Evolutionary conservation across 1,140 invertebrate genomes (phyloP), one percentile per base, ranked within the genome.

Genomic region (Saxidomus purpurata): DNA sequence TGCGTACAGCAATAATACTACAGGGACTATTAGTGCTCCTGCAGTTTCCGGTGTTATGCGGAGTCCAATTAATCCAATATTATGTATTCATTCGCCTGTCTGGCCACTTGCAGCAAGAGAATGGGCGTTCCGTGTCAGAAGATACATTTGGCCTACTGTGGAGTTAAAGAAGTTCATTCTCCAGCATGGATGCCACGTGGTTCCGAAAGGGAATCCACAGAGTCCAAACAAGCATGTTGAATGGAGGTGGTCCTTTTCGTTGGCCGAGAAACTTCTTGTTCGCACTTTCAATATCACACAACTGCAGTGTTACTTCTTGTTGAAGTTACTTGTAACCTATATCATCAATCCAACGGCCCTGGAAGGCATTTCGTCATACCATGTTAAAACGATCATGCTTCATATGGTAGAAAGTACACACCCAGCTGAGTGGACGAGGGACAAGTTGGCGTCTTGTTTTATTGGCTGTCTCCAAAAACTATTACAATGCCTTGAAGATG

Each of bases 11-110:
- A 74, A 74, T n/a, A 81, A 88, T 34, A 67, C 49, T 36, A 81
- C 31, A 28, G 86, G 86, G 8, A 81, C 63, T 19, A 71, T 88
- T 25, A 88, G 77, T 71, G 31, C 86, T 1, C 86, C 86, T 13
- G 86, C 76, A n/a, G 47, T 88, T 4, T 80, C 86, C 4, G 86
- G 86, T n/a, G 76, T 88, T 28, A 63, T 88, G n/a, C 52, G 86
- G 19, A 69, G 59, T 52, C 36, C 55, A 3, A 77, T 88, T 6
- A 67, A 43, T 1, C 86, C 86, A 19, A 88, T 88, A 19, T 40
- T 88, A 6, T 88, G 86, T 36, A 81, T 88, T n/a, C 86, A 88
- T 71, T 88, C 86, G n/a, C 86, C 86, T 34, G 86, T 88, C 3
- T 89, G 87, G 87, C 87, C 87, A 9, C 34, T 84, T 61, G 87